phyloP scores from a whole-genome alignment of 2,797 vertebrate species.

The Columba guinea region DNA sequence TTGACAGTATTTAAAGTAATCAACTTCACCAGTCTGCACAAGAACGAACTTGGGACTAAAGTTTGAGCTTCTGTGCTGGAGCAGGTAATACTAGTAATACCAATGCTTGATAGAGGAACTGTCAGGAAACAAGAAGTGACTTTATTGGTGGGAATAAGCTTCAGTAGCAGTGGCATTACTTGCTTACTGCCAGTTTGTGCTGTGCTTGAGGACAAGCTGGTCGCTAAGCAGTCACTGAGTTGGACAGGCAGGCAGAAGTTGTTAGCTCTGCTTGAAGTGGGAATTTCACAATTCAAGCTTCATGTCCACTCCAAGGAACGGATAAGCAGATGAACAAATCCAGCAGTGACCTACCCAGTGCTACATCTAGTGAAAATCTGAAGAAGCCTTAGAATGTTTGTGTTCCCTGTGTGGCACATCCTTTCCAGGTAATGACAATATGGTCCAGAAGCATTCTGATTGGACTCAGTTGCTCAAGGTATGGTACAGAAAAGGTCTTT shows the following conservation, averaged over 20 bases:
- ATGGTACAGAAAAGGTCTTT: not conserved
- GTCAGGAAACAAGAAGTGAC: not conserved
- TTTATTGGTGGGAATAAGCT: not conserved
- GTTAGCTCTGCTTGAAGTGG: not conserved
- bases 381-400: not conserved
- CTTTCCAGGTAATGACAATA: not conserved
- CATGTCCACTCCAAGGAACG: not conserved
- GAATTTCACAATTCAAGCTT: not conserved
- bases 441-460: not conserved
- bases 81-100: not conserved
- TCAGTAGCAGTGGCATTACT: not conserved
- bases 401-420: not conserved
- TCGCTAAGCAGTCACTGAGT: not conserved
- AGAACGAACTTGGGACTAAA: not conserved
- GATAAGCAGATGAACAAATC: not conserved
- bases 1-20: not conserved
- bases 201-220: not conserved
- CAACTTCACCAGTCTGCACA: not conserved
- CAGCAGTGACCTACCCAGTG: not conserved
- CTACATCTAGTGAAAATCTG: not conserved
- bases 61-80: rapidly evolving
- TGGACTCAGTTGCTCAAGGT: not conserved
- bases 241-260: not conserved
- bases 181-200: not conserved
- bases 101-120: not conserved